A percentile compares a stretch with the other conserved stretches of the same genome.
Evolutionary conservation across 2,113 vertebrate species (phyloP).

Genomic region (Rhabdomys dilectus): DNA sequence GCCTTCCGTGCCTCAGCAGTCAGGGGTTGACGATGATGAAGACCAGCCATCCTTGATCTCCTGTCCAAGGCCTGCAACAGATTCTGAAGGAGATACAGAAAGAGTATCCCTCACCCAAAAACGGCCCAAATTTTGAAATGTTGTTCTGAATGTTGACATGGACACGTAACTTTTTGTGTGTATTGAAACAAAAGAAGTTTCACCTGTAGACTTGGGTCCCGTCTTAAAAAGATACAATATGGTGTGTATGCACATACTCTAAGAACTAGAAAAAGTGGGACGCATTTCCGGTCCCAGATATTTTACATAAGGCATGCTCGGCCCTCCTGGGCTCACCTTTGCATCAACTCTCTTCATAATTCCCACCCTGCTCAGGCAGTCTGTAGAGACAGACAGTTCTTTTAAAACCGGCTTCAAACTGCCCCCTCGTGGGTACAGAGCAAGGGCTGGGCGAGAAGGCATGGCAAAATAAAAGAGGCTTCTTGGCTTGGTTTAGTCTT

Average conservation of each 20-base stretch:
- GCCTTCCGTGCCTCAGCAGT: fast-evolving
- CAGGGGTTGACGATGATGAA: too few relatives aligned
- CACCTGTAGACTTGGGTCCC: neutral
- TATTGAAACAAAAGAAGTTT: neutral
- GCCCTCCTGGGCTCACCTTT: neutral
- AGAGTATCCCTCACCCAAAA: neutral
- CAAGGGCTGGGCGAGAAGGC: neutral
- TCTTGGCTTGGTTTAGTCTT: neutral
- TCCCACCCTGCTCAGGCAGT: fast-evolving
- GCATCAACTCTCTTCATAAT: too few relatives aligned
- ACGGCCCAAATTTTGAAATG: neutral
- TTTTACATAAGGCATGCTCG: neutral
- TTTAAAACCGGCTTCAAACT: neutral
- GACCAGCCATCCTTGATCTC: neutral
- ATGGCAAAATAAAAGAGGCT: neutral
- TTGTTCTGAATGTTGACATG: neutral
- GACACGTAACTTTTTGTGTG: neutral
- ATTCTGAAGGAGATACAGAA: neutral
- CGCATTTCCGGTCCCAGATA: neutral
- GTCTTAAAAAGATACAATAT: neutral
- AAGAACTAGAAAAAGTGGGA: neutral
- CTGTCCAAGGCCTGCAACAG: neutral
- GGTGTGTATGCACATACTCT: neutral
- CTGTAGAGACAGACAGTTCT: neutral
- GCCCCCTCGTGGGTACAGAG: fast-evolving